Evolutionary conservation across 2,888 invertebrate species (phyloP), one percentile per base, ranked within the genome.

Genomic region (Cremastinae sp.): DNA sequence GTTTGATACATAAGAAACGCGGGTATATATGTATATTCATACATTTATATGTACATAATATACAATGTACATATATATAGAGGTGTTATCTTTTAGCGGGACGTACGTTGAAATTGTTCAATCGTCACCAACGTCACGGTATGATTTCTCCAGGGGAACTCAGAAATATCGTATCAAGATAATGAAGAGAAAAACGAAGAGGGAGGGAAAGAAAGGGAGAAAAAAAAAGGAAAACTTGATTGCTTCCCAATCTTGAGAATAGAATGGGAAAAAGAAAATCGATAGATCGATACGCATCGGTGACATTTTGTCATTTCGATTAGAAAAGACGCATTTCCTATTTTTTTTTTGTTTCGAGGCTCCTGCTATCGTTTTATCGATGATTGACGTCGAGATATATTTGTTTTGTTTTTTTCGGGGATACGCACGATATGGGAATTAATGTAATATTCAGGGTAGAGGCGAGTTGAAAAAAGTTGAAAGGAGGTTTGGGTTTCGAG

Each of bases 31-130:
- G 20, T 64, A 49, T 64, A 28, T 39, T 4, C 8, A 12, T n/a
- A 39, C 37, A 22, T 69, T 28, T 35, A 51, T 59, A 41, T 28
- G 16, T 49, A 49, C 22, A n/a, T 51, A 70, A 8, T n/a, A n/a
- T 2, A 12, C 47, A 2, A 49, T 35, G 14, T 35, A 18, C n/a
- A 9, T 28, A 10, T 53, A 56, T 37, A 37, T 43, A n/a, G n/a
- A 7, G 47, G 65, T 41, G 62, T 49, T 65, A 65, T 59, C 59
- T 62, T 59, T 69, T 49, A 69, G 59, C 69, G 73, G 64, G 71
- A 65, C 69, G 73, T 55, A 59, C 47, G 69, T 69, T 59, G 72
- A 76, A 69, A 47, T 69, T 49, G 56, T 61, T 41, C 59, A 65
- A 65, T 55, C 59, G 41, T 41, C 68, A 20, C 20, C 47, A 47